Percentiles rank a stretch among this genome's conserved stretches.
These are phyloP conservation scores for Ennomos erosarius DNA, from an alignment of 2,888 invertebrate genomes.

Conservation along the genomic window DNA sequence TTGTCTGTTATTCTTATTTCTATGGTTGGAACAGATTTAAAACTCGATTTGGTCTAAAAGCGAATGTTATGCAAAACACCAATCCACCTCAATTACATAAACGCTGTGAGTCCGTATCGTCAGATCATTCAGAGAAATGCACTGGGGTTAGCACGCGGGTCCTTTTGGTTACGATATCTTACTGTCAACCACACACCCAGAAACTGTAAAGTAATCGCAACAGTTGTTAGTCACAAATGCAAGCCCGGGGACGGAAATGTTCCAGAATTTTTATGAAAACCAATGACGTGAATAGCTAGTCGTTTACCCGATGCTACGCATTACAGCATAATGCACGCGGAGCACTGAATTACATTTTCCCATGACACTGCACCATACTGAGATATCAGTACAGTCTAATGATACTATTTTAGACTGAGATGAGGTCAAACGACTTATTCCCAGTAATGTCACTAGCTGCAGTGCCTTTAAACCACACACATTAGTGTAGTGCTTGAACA, in stretches of 20 bases:
- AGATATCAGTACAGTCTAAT: too few species aligned
- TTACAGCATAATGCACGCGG: too few species aligned
- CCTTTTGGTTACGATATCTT: conserved; percentile 99
- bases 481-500: too few species aligned
- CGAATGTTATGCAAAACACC: conserved; percentile 62
- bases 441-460: too few species aligned
- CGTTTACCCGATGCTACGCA: conserved; percentile 9
- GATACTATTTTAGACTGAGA: too few species aligned
- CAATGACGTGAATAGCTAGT: too few species aligned
- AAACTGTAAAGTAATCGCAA: conserved; percentile 89
- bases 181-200: conserved; percentile 98
- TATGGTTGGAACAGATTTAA: not conserved
- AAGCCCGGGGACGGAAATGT: conserved; percentile 30
- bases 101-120: conserved; percentile 63
- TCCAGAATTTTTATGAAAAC: not conserved
- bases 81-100: conserved; percentile 75
- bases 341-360: too few species aligned
- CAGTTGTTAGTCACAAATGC: conserved; percentile 70
- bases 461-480: too few species aligned
- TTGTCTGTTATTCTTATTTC: not conserved
- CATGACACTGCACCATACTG: too few species aligned
- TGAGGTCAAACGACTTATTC: too few species aligned
- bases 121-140: conserved; percentile 95
- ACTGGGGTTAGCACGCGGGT: conserved; percentile 98
- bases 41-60: conserved; percentile 23